Base-by-base conservation (phyloP, 2,888 invertebrate species). In the Galerucella calmariensis region DNA sequence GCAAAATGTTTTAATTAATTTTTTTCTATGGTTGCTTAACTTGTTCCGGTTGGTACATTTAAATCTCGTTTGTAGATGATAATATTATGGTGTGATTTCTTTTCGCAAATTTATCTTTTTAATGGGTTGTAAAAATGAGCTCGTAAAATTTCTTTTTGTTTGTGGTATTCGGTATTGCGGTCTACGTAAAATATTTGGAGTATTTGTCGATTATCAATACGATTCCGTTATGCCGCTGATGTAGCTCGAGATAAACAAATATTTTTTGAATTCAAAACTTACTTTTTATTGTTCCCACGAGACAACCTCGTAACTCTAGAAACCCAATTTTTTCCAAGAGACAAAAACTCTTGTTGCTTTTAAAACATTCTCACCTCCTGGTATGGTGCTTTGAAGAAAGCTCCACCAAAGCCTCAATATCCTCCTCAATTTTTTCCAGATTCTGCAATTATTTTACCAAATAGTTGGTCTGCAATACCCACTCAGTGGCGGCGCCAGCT, bases 31-130 rank as follows among this genome's bases (percentile, higher is more conserved):
- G 20, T 20, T 56, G 9, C 9, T 56, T 56, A 9, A 56, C 56
- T 56, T 16, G 56, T 56, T 56, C 56, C 20, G 56, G 16, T 20
- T 20, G 56, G 16, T 20, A 56, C 20, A 20, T 56, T 56, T 35
- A 35, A 9, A 56, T 5, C 56, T 20, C 16, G 16, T 56, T 56
- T n/a, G 12, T 14, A 20, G 20, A 20, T 5, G 16, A 56, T 20
- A 20, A n/a, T n/a, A n/a, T n/a, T n/a, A n/a, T 56, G 56, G 20
- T 56, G 16, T 20, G 10, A 16, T 56, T 56, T 56, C 16, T 10
- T 56, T 56, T 20, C 56, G n/a, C 56, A 56, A 20, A 10, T 56
- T 56, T 56, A 56, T n/a, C 48, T 48, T 48, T 48, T 48, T 53
- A 53, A n/a, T 53, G 14, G 10, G 5, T 56, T 9, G n/a, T 53